Evolutionary conservation across 2,797 vertebrate genomes (phyloP), one percentile per base, ranked within the genome.

Genomic region (Telmatherina bonti): DNA sequence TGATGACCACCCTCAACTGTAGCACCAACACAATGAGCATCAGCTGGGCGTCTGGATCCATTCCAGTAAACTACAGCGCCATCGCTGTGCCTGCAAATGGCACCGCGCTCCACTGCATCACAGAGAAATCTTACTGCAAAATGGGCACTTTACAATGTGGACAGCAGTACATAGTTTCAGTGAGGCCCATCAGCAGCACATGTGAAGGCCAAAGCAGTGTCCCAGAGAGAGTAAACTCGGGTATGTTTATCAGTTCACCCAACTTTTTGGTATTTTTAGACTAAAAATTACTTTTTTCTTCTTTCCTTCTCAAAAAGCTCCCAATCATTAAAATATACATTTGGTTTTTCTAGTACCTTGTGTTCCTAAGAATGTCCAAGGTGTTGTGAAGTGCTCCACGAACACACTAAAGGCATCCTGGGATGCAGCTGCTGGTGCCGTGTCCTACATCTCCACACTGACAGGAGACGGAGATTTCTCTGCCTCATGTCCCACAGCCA

Each of bases 391-490:
- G 0, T 95, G 94, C 73, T 70, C 77, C 57, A 89, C 80, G 41
- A 93, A 94, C 86, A 89, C 45, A 0, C 15, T 94, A 72, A 35
- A 27, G n/a, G 75, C 82, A 0, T 88, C 92, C 41, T 95, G 93
- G 94, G 59, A 70, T 49, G 59, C 56, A 26, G 71, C 89, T 1
- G 43, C 83, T 0, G 93, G 93, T 1, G 89, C 92, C 1, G 30
- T 13, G 0, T 82, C 79, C 57, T 95, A 94, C 70, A 52, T 68
- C 1, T 64, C 91, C 67, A 78, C 72, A 1, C 13, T 95, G 74
- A 86, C 11, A 0, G 79, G 82, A 65, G 47, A 65, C 0, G 84
- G 57, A 27, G 74, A 70, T 45, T 85, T 65, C 76, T 81, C 75
- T 1, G 10, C 63, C 3, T 71, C 72, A n/a, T 90, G 83, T 65